A percentile compares a stretch with the other conserved stretches of the same genome.
Conservation (phyloP, 2,888 invertebrate genomes). For the Melipona bicolor region DNA sequence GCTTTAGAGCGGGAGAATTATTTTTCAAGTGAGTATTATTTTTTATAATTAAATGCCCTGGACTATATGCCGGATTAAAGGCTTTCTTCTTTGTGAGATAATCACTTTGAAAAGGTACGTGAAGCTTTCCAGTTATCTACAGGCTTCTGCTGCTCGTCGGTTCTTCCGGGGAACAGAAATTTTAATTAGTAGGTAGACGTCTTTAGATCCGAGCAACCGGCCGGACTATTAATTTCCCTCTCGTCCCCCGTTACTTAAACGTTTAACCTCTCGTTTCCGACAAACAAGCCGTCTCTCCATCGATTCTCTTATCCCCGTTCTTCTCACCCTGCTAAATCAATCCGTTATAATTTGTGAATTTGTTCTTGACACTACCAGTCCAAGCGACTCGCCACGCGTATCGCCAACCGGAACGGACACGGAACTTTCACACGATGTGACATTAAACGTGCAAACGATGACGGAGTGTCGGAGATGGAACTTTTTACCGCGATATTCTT, state of each 20-base stretch:
- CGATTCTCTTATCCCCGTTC: not conserved
- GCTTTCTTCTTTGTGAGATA: conserved; percentile 61
- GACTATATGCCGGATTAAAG: conserved; percentile 45
- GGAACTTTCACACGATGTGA: not conserved
- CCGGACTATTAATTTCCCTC: conserved; percentile 67
- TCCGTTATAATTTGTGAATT: conserved; percentile 6
- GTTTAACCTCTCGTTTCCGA: conserved; percentile 63
- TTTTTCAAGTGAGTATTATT: conserved; percentile 47
- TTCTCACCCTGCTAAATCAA: not conserved
- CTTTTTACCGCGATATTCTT: not conserved
- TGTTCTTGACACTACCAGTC: not conserved
- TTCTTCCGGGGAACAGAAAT: conserved; percentile 62
- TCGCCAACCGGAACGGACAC: not conserved
- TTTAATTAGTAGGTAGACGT: conserved; percentile 71
- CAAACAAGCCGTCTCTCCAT: conserved; percentile 57
- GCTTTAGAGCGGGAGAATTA: conserved; percentile 23
- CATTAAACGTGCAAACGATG: not conserved
- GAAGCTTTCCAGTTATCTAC: conserved; percentile 53
- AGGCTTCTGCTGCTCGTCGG: conserved; percentile 41
- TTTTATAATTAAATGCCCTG: conserved; percentile 59
- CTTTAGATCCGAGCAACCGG: conserved; percentile 63
- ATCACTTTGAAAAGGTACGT: conserved; percentile 61
- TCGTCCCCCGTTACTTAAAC: conserved; percentile 42
- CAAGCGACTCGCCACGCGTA: not conserved
- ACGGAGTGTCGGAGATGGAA: not conserved